Base-by-base conservation (phyloP, 2,797 vertebrate genomes). In the Oryzias dopingdopingensis region DNA sequence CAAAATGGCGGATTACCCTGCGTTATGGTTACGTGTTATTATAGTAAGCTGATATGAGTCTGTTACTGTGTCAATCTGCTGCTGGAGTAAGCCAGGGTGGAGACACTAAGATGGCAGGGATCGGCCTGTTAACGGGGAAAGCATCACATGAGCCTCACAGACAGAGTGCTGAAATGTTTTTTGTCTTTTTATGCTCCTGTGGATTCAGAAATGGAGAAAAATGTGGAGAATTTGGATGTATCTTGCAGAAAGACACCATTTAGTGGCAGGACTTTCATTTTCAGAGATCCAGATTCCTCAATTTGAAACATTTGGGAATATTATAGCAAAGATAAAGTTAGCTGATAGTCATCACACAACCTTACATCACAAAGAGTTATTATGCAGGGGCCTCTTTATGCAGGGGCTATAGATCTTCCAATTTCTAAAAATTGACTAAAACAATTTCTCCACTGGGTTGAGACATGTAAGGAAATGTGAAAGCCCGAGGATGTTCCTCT, bases 101-200 rank as follows among this genome's bases (percentile, higher is more conserved):
- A 80, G 84, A 90, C 86, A 69, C 62, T 86, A 88, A 90, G 85
- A 88, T 79, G 85, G 81, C 88, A 87, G 83, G 61, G 65, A 63
- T 59, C 15, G 45, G 72, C 47, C 75, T 14, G 42, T 44, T 80
- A 80, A 81, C 49, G 67, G 37, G 65, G 53, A 65, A 64, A 67
- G 54, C 77, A 57, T 80, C 62, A 65, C 59, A 58, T 26, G 51
- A 62, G 74, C 67, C 68, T 76, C 48, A 59, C 56, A 47, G 59
- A 43, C 60, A 44, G 26, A 29, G 52, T 57, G 52, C 14, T 26
- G 43, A 49, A 26, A 26, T 51, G 56, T 49, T 49, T 24, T 20
- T 18, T 29, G 23, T 20, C 47, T 26, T 56, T 47, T 67, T 57
- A 4, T 52, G 40, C 58, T 48, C 49, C 41, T 42, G 40, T 12